Percentiles rank a stretch among this genome's conserved stretches.
These are phyloP conservation scores for Catharus fuscescens DNA, from an alignment of 2,113 vertebrate genomes.

Conservation along the genomic window DNA sequence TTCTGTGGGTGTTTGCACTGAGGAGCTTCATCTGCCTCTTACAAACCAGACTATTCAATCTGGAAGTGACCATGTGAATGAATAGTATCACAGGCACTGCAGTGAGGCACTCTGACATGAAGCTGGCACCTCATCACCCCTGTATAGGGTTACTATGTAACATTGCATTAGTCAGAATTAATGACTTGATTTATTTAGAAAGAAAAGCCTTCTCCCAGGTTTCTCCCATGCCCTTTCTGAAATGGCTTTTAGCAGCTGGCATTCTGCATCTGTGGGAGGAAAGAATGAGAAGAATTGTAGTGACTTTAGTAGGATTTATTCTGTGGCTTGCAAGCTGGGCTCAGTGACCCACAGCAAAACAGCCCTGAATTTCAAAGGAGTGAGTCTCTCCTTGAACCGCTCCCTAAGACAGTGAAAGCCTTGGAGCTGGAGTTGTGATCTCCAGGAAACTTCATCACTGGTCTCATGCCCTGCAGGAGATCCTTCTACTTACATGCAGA, in stretches of 20 bases:
- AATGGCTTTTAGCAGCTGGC: neutral
- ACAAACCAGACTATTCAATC: neutral
- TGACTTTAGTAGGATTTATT: conserved; percentile 35
- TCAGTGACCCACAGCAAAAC: conserved; percentile 26
- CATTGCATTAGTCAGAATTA: conserved; percentile 4
- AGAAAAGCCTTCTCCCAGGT: neutral
- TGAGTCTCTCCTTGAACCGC: neutral
- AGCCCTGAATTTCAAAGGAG: conserved; percentile 45
- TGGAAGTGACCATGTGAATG: neutral
- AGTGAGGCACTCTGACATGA: neutral
- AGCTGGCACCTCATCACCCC: neutral
- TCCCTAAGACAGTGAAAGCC: neutral
- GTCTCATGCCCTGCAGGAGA: conserved; percentile 11
- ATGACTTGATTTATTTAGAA: conserved; percentile 33
- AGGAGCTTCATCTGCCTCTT: neutral
- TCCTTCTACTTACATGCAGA: neutral
- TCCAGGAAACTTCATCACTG: neutral
- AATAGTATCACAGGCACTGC: neutral
- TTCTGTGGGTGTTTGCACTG: neutral
- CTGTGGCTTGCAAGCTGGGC: conserved; percentile 37
- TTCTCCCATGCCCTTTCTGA: conserved; percentile 43
- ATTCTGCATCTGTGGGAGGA: conserved; percentile 45
- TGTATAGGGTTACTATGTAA: neutral
- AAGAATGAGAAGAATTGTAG: conserved; percentile 52
- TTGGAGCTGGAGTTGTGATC: conserved; percentile 11